Evolutionary conservation across 2,888 invertebrate species (phyloP), one percentile per base, ranked within the genome.

Genomic region (Sphaeridia pumilis): DNA sequence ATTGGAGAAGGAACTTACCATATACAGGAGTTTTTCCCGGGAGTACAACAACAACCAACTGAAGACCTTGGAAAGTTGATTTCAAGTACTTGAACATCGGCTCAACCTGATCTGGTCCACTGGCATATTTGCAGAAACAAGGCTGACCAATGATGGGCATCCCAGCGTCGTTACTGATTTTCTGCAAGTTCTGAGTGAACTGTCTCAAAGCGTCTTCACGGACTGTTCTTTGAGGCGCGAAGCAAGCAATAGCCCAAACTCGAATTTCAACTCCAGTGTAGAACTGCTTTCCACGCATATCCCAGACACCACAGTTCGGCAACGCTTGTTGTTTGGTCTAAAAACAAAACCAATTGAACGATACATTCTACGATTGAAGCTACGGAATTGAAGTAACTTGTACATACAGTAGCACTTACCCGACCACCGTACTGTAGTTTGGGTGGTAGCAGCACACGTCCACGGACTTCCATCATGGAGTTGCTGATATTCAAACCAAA

Each of bases 71-170:
- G 73, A 95, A 98, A 31, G 93, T 90, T 63, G 88, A 87, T 74
- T 98, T 98, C 67, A 99, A 78, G 74, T 98, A 99, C 67, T 95
- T 84, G 73, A 99, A 99, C 98, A 99, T 98, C 14, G 98, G 98
- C 73, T 99, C 92, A 68, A 87, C 98, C 73, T 99, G 98, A 76
- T 99, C 98, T 1, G 97, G 95, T 2, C 98, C 98, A 1, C 94
- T 95, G 42, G 98, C 98, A 73, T 99, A 99, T 69, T 81, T 81
- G 78, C 94, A 97, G 76, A 98, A 98, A 72, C 95, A 97, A 4
- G 90, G 90, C 70, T 90, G 94, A 1, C 94, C 94, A 66, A 97
- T 88, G 55, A 99, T 98, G 3, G 98, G 98, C 98, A 99, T 99
- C 41, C 98, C 98, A 28, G 98, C 98, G 72, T 99, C 98, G 69